Conservation (phyloP, 2,888 invertebrate species). For the Caenorhabditis sp. region DNA sequence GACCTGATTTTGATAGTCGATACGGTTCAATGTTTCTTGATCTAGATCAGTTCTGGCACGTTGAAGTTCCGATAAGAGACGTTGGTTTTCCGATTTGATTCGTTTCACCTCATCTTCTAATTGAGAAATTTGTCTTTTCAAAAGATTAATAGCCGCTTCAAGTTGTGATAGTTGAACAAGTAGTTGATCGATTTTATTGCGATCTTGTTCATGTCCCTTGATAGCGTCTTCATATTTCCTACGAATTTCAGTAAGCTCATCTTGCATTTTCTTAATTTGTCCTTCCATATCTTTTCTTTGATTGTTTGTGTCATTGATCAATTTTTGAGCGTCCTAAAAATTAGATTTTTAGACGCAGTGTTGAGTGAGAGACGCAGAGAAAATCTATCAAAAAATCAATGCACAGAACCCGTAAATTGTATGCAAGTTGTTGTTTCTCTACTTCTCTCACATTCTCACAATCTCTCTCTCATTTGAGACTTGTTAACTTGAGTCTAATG, state of each 20-base stretch:
- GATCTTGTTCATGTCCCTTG: slow-evolving; percentile 63
- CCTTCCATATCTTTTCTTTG: slow-evolving; percentile 52
- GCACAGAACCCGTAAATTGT: no score
- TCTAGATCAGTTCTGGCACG: slow-evolving; percentile 71
- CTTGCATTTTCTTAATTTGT: slow-evolving; percentile 58
- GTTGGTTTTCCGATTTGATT: slow-evolving; percentile 72
- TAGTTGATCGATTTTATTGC: slow-evolving; percentile 72
- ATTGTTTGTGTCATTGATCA: slow-evolving; percentile 61
- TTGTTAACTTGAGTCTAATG: no score
- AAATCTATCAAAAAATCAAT: no score
- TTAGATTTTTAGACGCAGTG: neutral
- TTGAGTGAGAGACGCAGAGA: no score
- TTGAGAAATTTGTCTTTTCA: slow-evolving; percentile 65
- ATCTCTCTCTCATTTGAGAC: no score
- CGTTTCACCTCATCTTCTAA: slow-evolving; percentile 71
- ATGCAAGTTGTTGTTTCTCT: no score
- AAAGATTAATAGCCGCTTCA: slow-evolving; percentile 73
- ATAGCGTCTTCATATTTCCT: slow-evolving; percentile 69
- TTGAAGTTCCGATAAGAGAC: slow-evolving; percentile 57
- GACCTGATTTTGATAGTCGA: slow-evolving; percentile 74
- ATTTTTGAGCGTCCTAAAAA: slow-evolving; percentile 56
- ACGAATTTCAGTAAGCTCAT: slow-evolving; percentile 56
- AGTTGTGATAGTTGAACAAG: slow-evolving; percentile 73
- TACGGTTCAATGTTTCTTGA: slow-evolving; percentile 73
- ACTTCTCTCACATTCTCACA: no score